Evolutionary conservation across 1,140 invertebrate species (phyloP).

Genomic region (Apis cerana): DNA sequence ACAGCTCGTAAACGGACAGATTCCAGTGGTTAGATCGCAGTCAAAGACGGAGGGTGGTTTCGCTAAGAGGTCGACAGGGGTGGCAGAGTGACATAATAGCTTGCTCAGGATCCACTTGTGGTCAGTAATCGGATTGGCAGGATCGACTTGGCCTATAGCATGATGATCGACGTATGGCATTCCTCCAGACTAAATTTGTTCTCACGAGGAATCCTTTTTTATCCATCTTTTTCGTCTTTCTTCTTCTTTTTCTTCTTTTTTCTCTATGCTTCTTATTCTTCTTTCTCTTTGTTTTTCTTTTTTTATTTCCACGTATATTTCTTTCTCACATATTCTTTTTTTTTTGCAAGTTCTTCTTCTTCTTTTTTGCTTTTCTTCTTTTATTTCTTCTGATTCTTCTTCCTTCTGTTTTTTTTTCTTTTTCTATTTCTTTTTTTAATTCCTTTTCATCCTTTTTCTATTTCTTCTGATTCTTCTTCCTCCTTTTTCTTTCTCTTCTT

Average conservation of each 20-base stretch:
- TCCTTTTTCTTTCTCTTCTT: too few relatives aligned
- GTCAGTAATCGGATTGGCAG: slow-evolving; percentile 52
- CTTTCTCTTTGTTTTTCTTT: not conserved
- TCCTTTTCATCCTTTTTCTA: too few relatives aligned
- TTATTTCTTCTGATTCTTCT: too few relatives aligned
- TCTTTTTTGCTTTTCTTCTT: too few relatives aligned
- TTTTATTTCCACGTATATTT: too few relatives aligned
- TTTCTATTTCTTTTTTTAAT: too few relatives aligned
- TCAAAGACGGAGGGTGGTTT: slow-evolving; percentile 50
- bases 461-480: too few relatives aligned
- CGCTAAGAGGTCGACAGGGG: slow-evolving; percentile 36
- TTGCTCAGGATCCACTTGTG: slow-evolving; percentile 50
- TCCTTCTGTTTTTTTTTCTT: too few relatives aligned
- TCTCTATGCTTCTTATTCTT: not conserved
- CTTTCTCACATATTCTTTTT: too few relatives aligned
- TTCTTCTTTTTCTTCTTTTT: too few relatives aligned
- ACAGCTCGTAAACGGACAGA: slow-evolving; percentile 23
- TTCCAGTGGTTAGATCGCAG: slow-evolving; percentile 35
- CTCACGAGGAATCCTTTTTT: not conserved
- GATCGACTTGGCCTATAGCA: not conserved
- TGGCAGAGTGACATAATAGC: slow-evolving; percentile 49
- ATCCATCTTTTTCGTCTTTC: not conserved
- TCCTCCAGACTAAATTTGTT: not conserved
- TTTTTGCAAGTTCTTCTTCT: too few relatives aligned
- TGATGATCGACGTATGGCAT: slow-evolving; percentile 12